Evolutionary conservation across 2,888 invertebrate genomes (phyloP).

Genomic region (Latrodectus elegans): DNA sequence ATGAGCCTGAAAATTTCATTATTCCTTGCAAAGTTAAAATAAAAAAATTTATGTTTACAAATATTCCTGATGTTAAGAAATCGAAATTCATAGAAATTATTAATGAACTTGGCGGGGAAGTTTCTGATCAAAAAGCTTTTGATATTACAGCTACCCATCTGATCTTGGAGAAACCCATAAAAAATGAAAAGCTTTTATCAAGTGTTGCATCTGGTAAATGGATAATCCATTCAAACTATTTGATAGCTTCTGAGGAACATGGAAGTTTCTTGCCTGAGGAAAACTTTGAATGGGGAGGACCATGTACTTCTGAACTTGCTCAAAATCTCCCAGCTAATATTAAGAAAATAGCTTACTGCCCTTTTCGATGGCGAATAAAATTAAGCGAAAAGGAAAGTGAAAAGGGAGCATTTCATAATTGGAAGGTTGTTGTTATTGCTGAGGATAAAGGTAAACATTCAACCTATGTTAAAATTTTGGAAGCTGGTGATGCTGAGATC

Average conservation of each 20-base stretch:
- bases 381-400: slow-evolving; percentile 75
- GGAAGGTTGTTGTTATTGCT: slow-evolving; percentile 79
- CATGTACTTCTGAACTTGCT: slow-evolving; percentile 73
- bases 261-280: slow-evolving; percentile 85
- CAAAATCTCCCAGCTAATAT: slow-evolving; percentile 52
- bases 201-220: slow-evolving; percentile 91
- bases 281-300: slow-evolving; percentile 89
- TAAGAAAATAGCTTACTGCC: slow-evolving; percentile 74
- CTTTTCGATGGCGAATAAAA: slow-evolving; percentile 81
- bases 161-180: slow-evolving; percentile 82
- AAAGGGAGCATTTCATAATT: slow-evolving; percentile 74
- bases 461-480: slow-evolving; percentile 83
- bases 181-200: slow-evolving; percentile 91
- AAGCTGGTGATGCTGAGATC: slow-evolving; percentile 85
- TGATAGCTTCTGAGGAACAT: slow-evolving; percentile 81
- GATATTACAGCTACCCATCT: slow-evolving; percentile 84
- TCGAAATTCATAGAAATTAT: slow-evolving; percentile 79
- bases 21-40: not conserved
- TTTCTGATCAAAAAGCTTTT: slow-evolving; percentile 79
- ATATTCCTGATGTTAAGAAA: slow-evolving; percentile 74
- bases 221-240: slow-evolving; percentile 87
- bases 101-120: slow-evolving; percentile 80
- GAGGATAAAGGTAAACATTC: slow-evolving; percentile 79
- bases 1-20: not conserved
- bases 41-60: slow-evolving; percentile 74